These are phyloP conservation scores for Catharus fuscescens DNA, from an alignment of 2,113 vertebrate species.

Conservation along the genomic window DNA sequence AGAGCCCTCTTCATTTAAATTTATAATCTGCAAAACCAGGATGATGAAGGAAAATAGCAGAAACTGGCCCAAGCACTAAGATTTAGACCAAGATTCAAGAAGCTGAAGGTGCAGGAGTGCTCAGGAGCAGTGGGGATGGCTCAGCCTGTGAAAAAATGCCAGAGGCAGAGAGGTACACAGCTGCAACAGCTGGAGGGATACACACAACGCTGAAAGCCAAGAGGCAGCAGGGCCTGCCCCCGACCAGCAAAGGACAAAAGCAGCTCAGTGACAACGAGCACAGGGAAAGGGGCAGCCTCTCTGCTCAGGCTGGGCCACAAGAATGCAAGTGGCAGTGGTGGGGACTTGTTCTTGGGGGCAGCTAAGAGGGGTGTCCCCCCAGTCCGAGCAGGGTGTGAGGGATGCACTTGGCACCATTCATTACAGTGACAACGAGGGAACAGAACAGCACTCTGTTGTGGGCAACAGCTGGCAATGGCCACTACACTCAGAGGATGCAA, in stretches of 20 bases:
- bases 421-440: accelerated
- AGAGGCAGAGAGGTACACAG: not conserved
- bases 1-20: constrained; percentile 39
- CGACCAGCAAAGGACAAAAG: not conserved
- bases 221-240: not conserved
- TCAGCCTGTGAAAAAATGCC: not conserved
- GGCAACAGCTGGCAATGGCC: not conserved
- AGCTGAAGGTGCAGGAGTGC: not conserved
- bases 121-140: not conserved
- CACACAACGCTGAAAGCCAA: not conserved
- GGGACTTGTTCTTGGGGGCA: not conserved
- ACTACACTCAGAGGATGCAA: not conserved
- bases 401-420: not conserved
- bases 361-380: accelerated
- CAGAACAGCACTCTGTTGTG: not conserved
- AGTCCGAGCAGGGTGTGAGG: not conserved
- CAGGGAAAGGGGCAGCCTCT: not conserved
- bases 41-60: not conserved
- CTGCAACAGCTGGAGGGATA: not conserved
- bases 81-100: not conserved
- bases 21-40: constrained; percentile 47
- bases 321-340: accelerated
- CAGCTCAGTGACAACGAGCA: not conserved
- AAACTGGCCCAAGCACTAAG: not conserved
- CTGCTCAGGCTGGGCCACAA: not conserved